Evolutionary conservation across 2,888 invertebrate genomes (phyloP), one percentile per base, ranked within the genome.

Genomic region (Lithophane ornitopus): DNA sequence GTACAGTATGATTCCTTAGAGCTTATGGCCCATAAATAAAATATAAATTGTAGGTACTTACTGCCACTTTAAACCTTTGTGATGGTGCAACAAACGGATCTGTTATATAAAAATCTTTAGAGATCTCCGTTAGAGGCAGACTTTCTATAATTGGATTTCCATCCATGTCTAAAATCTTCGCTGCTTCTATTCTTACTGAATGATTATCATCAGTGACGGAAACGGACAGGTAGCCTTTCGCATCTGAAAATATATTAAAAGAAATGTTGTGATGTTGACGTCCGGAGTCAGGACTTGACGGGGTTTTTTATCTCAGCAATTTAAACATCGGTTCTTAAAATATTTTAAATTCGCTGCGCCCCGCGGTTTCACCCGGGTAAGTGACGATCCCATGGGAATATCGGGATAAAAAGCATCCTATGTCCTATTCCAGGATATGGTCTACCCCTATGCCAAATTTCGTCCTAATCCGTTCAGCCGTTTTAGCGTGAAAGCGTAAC

Each of bases 11-110:
- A 19, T 72, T 72, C 44, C 11, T 71, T 11, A 54, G n/a, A 54
- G n/a, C 3, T 11, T 49, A 49, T 19, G 8, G 11, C n/a, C 52
- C 52, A 4, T 22, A 22, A 22, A 26, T 16, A 59, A 76, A 46
- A 46, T 75, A 28, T 73, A 76, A 77, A 49, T 3, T 41, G 49
- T 52, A 9, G 22, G 9, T 44, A 87, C 87, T 81, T 78, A 88
- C 87, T 0, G 70, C 81, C 26, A 87, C 67, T 88, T 81, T 88
- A 54, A 88, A 88, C 52, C 28, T 83, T 41, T 78, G 12, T 6
- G 85, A 76, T 34, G 89, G 87, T 41, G 83, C 74, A 22, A 59
- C 62, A 65, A 87, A 87, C 7, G 26, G 26, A 22, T 34, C 2
- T 0, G 87, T 85, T 4, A 78, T 69, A 67, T 87, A 87, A 39